Percentiles rank a stretch among this genome's conserved stretches.
Evolutionary conservation across 2,113 vertebrate genomes (phyloP).

Genomic region (Chroicocephalus ridibundus): DNA sequence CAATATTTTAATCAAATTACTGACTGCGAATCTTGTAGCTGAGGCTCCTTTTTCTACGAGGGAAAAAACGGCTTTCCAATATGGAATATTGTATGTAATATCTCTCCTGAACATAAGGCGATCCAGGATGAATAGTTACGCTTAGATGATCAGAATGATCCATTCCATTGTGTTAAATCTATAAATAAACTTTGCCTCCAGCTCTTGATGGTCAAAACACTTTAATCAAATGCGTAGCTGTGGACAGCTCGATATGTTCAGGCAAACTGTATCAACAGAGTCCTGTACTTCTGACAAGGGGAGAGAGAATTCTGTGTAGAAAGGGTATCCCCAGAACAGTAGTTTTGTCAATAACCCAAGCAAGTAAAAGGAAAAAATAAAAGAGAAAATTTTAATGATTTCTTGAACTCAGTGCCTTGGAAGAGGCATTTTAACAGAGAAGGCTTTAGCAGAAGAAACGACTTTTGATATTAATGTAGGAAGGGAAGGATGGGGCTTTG

Average conservation of each 20-base stretch:
- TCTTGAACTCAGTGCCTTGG: not conserved
- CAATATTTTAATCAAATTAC: not conserved
- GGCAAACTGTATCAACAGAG: not conserved
- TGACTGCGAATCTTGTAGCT: not conserved
- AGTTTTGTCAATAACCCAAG: not conserved
- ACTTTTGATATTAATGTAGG: not conserved
- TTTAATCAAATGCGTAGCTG: not conserved
- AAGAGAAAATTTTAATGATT: not conserved
- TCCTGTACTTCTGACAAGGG: not conserved
- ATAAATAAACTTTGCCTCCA: not conserved
- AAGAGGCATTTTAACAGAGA: not conserved
- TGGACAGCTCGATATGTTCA: not conserved
- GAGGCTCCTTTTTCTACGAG: not conserved
- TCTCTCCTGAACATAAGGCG: not conserved
- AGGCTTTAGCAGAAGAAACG: not conserved
- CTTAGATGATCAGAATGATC: not conserved
- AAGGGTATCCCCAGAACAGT: not conserved
- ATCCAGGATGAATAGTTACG: not conserved
- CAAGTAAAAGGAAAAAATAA: not conserved
- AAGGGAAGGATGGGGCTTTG: not conserved
- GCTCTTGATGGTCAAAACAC: not conserved
- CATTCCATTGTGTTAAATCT: not conserved
- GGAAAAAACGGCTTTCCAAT: not conserved
- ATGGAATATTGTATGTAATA: not conserved
- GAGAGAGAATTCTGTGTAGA: not conserved